Evolutionary conservation across 1,140 invertebrate genomes (phyloP), one percentile per base, ranked within the genome.

Genomic region (Spodoptera frugiperda): DNA sequence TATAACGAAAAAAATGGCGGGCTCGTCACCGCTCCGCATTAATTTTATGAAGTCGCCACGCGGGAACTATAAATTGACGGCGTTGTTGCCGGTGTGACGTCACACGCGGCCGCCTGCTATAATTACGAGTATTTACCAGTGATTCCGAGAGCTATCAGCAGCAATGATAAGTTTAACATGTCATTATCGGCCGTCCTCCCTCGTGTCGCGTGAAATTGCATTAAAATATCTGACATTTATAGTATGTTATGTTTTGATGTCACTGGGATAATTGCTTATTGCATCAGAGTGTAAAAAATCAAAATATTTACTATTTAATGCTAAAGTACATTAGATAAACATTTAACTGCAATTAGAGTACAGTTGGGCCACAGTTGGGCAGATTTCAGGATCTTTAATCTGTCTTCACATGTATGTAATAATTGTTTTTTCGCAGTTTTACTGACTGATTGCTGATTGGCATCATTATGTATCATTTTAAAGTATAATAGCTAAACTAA

Each of bases 181-280:
- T 72, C 78, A 79, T 78, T 80, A 78, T 72, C 80, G 71, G 21
- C 46, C 21, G 57, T 3, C 46, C 67, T 44, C 49, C 76, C 67
- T 9, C 39, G 65, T 39, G 48, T 59, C 25, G 53, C 17, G 54
- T 15, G 33, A 76, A 67, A 68, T 76, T 48, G 55, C 65, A 19
- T 70, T 59, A 19, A 46, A 33, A 48, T 68, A 46, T 49, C 68
- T 17, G 74, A 39, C 61, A 48, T 78, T 67, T 67, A 68, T 59
- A 51, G 53, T 49, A 55, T 81, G 75, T 80, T 77, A 77, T 76
- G 53, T 67, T 19, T 33, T 61, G 78, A 14, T 79, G 78, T 61
- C 71, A 51, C 17, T 48, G 39, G 79, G 76, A 82, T 84, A 83
- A 84, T 76, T 57, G 63, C 71, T 79, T 54, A 25, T 25, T 25